phyloP scores from a whole-genome alignment of 2,797 vertebrate species.

The Vultur gryphus region DNA sequence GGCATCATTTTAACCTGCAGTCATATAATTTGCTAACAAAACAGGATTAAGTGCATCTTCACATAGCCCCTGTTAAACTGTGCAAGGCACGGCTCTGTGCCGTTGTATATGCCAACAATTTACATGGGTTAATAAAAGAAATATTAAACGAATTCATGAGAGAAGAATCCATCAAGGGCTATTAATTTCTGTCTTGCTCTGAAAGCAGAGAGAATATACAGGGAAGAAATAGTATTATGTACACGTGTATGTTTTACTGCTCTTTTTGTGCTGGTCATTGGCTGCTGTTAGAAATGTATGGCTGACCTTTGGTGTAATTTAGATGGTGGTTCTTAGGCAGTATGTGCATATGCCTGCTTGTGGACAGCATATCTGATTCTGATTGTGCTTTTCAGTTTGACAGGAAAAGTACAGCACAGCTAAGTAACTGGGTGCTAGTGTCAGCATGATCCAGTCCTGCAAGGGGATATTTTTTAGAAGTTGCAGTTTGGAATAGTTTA shows the following conservation, averaged over 20 bases:
- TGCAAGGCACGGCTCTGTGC: rapidly evolving
- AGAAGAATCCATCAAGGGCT: background rate
- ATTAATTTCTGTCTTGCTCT: background rate
- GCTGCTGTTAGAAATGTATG: background rate
- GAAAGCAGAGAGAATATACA: background rate
- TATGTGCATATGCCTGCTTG: background rate
- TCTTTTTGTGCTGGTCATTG: background rate
- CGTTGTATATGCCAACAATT: background rate
- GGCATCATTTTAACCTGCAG: background rate
- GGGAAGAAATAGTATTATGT: background rate
- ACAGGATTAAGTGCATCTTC: background rate
- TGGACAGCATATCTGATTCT: background rate
- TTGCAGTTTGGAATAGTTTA: background rate
- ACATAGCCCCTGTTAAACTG: background rate
- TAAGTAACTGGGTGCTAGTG: background rate
- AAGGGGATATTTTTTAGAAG: background rate
- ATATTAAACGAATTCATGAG: background rate
- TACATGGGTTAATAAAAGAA: background rate
- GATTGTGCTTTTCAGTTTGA: background rate
- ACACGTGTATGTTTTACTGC: background rate
- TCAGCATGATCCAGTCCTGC: rapidly evolving
- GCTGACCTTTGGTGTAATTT: background rate
- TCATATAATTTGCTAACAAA: background rate
- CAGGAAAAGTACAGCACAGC: background rate
- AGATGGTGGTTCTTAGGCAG: background rate